phyloP scores from a whole-genome alignment of 1,140 invertebrate genomes.

The Choristoneura fumiferana region DNA sequence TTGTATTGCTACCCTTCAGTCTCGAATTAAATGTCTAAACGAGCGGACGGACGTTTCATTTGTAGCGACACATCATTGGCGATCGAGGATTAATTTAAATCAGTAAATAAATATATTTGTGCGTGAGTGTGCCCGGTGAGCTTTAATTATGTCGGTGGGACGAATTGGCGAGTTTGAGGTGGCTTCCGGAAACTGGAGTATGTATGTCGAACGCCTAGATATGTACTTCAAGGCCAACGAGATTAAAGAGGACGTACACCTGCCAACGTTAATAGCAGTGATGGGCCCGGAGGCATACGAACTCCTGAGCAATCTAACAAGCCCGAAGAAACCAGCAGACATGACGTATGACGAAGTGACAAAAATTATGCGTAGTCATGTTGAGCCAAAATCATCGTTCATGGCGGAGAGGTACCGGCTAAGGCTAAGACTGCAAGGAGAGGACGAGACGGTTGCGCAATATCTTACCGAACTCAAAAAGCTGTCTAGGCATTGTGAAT shows the following conservation, averaged over 20 bases:
- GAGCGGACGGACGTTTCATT: too few species aligned
- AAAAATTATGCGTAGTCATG: neutral
- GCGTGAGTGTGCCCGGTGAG: neutral
- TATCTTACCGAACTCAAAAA: constrained; percentile 7
- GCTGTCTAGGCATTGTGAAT: constrained; percentile 10
- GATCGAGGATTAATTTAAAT: too few species aligned
- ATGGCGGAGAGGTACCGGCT: constrained; percentile 1
- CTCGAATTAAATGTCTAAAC: too few species aligned
- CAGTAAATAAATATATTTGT: too few species aligned
- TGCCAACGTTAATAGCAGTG: neutral
- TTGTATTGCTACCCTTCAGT: too few species aligned
- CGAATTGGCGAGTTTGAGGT: neutral
- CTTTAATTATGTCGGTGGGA: neutral
- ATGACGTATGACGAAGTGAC: neutral
- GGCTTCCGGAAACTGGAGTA: neutral
- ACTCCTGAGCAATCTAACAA: neutral
- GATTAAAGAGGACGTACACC: neutral
- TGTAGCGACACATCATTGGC: too few species aligned
- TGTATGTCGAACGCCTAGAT: neutral
- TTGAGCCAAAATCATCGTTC: neutral
- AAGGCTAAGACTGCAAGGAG: neutral
- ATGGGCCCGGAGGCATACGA: constrained; percentile 1
- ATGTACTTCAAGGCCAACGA: constrained; percentile 5
- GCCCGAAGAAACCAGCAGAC: neutral
- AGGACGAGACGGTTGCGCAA: neutral